A percentile compares a stretch with the other conserved stretches of the same genome.
Conservation (phyloP, 2,797 vertebrate species). For the Monodelphis domestica region DNA sequence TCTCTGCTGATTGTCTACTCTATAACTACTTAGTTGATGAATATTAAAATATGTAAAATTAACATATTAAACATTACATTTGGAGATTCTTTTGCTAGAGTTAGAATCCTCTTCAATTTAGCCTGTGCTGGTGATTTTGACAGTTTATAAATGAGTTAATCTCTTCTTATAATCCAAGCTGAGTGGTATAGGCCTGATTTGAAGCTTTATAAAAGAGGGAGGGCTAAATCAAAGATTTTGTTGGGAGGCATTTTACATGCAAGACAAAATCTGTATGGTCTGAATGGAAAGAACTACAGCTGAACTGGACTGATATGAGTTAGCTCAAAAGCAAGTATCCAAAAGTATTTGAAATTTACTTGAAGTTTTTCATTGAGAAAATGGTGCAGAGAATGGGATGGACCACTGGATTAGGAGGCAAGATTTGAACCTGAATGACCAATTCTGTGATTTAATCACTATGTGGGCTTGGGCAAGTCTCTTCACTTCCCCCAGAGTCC, state of each 20-base stretch:
- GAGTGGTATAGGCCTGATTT: neutral
- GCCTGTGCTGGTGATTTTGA: neutral
- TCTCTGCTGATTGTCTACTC: conserved; percentile 18
- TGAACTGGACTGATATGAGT: neutral
- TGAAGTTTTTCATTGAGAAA: neutral
- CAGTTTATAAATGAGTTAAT: neutral
- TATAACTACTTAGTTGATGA: neutral
- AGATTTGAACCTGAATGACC: neutral
- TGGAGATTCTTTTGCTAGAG: neutral
- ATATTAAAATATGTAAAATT: neutral
- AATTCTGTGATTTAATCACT: neutral
- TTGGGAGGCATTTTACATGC: neutral
- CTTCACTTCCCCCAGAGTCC: neutral
- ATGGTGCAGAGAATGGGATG: neutral
- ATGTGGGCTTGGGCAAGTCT: neutral
- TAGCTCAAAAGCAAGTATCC: neutral
- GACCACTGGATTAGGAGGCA: neutral
- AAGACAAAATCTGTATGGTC: neutral
- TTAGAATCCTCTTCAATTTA: neutral
- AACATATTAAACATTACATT: conserved; percentile 4
- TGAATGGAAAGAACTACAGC: neutral
- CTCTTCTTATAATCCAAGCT: neutral
- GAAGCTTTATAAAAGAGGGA: neutral
- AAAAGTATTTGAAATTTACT: neutral
- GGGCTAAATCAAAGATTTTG: neutral